Evolutionary conservation across 2,113 vertebrate species (phyloP).

Genomic region (Heloderma charlesbogerti): DNA sequence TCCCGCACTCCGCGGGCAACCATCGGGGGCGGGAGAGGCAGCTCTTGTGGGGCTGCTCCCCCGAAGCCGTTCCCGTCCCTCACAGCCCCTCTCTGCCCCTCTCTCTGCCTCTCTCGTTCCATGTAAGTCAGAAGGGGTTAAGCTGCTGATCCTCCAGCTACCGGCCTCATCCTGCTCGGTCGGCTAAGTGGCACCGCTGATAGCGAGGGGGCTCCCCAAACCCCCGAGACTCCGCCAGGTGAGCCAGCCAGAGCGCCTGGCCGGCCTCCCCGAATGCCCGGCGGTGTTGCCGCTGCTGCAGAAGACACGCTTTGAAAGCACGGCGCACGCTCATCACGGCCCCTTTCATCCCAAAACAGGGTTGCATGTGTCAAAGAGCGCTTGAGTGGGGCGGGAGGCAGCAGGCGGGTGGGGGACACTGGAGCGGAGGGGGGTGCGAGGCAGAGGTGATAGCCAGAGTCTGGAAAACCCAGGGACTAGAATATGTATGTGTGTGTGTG

Average conservation of each 20-base stretch:
- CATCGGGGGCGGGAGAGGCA: too few relatives aligned
- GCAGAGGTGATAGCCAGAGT: too few relatives aligned
- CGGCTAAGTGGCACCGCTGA: conserved; percentile 86
- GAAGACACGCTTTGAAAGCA: conserved; percentile 10
- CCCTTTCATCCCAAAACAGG: neutral
- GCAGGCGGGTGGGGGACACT: neutral
- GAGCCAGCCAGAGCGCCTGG: conserved; percentile 81
- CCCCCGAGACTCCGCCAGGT: conserved; percentile 84
- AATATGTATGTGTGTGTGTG: too few relatives aligned
- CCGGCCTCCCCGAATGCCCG: conserved; percentile 38
- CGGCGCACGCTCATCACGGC: neutral
- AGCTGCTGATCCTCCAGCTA: conserved; percentile 74
- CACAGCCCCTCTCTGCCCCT: rapidly evolving
- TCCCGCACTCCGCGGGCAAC: too few relatives aligned
- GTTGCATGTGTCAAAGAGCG: too few relatives aligned
- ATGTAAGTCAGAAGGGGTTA: conserved; percentile 57
- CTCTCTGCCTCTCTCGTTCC: neutral
- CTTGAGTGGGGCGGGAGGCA: neutral
- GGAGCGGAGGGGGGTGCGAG: neutral
- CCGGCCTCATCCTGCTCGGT: conserved; percentile 85
- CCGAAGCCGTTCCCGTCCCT: rapidly evolving
- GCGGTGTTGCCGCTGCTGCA: neutral
- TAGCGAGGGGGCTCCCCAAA: conserved; percentile 84
- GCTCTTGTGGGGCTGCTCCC: neutral
- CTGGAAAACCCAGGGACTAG: too few relatives aligned